Evolutionary conservation across 92 coral and sea anemone species (phyloP).

Genomic region (Epizoanthus scotinus): DNA sequence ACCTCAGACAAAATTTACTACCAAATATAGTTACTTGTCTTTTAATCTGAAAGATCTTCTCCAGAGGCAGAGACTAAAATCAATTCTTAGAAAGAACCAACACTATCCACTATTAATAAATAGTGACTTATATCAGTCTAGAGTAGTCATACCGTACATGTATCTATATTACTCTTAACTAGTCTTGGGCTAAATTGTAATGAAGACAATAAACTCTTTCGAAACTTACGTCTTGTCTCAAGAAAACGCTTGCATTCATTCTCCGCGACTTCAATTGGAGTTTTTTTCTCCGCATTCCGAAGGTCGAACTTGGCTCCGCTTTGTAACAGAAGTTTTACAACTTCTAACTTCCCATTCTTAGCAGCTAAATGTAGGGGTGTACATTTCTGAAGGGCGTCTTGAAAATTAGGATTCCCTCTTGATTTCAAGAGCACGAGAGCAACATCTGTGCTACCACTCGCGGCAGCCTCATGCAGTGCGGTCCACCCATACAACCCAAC

Average conservation of each 20-base stretch:
- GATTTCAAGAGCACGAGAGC: constrained; percentile 52
- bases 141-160: too few relatives aligned
- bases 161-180: too few relatives aligned
- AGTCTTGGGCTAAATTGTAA: too few relatives aligned
- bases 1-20: too few relatives aligned
- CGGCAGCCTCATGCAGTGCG: constrained; percentile 71
- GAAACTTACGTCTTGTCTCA: constrained; percentile 68
- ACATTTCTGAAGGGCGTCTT: constrained; percentile 49
- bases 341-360: constrained; percentile 54
- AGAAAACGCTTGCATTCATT: constrained; percentile 66
- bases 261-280: constrained; percentile 63
- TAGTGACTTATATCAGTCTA: too few relatives aligned
- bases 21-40: too few relatives aligned
- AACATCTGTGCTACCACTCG: constrained; percentile 49
- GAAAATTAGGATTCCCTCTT: constrained; percentile 70
- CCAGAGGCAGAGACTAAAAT: too few relatives aligned
- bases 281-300: constrained; percentile 66
- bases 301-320: constrained; percentile 61
- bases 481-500: constrained; percentile 69
- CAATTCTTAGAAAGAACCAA: too few relatives aligned
- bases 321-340: constrained; percentile 60
- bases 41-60: too few relatives aligned
- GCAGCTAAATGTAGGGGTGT: constrained; percentile 73
- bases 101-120: too few relatives aligned
- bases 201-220: neutral